Evolutionary conservation across 2,888 invertebrate genomes (phyloP).

Genomic region (Leptopilina drosophilae): DNA sequence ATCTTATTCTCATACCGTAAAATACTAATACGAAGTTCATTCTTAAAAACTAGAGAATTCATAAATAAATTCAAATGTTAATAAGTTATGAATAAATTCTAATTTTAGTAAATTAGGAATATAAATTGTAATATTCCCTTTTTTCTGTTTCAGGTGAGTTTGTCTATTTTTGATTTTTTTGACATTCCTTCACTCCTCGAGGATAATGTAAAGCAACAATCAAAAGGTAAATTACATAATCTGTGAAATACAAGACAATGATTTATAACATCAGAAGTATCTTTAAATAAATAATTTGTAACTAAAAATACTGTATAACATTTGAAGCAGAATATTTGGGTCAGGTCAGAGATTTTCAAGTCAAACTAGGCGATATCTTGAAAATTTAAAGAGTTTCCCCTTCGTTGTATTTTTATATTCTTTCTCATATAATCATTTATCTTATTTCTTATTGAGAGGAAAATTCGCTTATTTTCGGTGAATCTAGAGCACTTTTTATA

Average conservation of each 20-base stretch:
- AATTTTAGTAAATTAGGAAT: too few relatives aligned
- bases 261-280: not conserved
- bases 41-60: too few relatives aligned
- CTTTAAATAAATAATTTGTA: not conserved
- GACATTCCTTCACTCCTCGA: not conserved
- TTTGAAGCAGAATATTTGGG: not conserved
- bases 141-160: constrained; percentile 7
- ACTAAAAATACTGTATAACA: constrained; percentile 5
- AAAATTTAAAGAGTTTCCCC: not conserved
- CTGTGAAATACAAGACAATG: not conserved
- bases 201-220: not conserved
- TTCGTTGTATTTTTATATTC: not conserved
- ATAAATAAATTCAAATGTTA: too few relatives aligned
- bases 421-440: too few relatives aligned
- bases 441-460: not conserved
- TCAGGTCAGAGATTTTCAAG: constrained; percentile 2
- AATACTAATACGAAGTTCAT: too few relatives aligned
- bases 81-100: too few relatives aligned
- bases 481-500: too few relatives aligned
- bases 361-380: not conserved
- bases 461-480: not conserved
- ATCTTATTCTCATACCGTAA: too few relatives aligned
- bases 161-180: not conserved
- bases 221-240: not conserved
- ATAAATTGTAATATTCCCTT: not conserved